Evolutionary conservation across 2,797 vertebrate species (phyloP).

Genomic region (Naso thynnoides): DNA sequence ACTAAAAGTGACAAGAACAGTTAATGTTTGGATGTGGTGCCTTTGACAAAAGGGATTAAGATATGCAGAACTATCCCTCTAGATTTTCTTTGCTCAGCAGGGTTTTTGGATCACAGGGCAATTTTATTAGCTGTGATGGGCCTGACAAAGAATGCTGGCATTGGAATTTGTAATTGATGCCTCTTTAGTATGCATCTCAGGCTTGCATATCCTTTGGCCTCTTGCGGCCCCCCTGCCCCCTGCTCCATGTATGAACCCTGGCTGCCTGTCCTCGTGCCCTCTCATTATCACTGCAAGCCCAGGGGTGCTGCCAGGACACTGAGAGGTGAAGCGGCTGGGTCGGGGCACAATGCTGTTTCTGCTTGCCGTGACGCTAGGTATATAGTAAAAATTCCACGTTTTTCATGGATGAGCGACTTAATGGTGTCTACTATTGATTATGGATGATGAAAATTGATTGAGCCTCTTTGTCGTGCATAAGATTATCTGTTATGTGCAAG

Average conservation of each 20-base stretch:
- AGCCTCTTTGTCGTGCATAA: constrained; percentile 33
- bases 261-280: constrained; percentile 65
- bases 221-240: constrained; percentile 32
- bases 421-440: constrained; percentile 67
- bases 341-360: constrained; percentile 27
- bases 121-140: constrained; percentile 82
- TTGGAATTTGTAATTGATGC: constrained; percentile 74
- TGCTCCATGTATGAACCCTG: constrained; percentile 64
- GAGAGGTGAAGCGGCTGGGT: constrained; percentile 60
- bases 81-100: constrained; percentile 74
- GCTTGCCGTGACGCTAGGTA: constrained; percentile 21
- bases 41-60: constrained; percentile 70
- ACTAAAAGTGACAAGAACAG: constrained; percentile 71
- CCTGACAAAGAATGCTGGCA: constrained; percentile 68
- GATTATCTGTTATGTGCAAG: constrained; percentile 34
- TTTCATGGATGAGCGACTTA: constrained; percentile 52
- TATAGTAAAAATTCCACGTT: constrained; percentile 25
- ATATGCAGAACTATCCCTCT: constrained; percentile 73
- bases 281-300: constrained; percentile 64
- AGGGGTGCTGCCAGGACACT: constrained; percentile 52
- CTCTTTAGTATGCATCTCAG: constrained; percentile 69
- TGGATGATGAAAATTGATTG: constrained; percentile 64
- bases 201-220: constrained; percentile 56
- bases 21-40: constrained; percentile 63
- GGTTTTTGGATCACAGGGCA: constrained; percentile 78